phyloP scores from a whole-genome alignment of 1,140 invertebrate genomes.

The Magallana ariakensis region DNA sequence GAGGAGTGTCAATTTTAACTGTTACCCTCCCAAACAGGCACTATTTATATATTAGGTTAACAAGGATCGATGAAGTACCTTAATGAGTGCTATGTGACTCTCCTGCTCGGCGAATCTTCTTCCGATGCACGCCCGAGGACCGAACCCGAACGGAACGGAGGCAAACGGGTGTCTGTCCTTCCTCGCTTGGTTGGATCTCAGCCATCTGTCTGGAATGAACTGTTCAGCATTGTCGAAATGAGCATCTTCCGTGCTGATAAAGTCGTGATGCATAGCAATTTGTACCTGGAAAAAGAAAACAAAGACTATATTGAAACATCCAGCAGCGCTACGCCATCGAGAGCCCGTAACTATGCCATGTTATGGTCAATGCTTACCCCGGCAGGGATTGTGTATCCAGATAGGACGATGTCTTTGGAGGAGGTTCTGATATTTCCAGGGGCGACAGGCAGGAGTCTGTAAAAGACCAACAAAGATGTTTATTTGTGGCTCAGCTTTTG shows the following conservation, averaged over 20 bases:
- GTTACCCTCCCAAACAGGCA: no score
- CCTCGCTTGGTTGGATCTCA: constrained; percentile 78
- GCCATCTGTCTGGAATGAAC: constrained; percentile 71
- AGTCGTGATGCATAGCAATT: constrained; percentile 58
- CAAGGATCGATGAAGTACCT: constrained; percentile 81
- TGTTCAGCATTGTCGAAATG: constrained; percentile 56
- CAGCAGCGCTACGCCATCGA: no score
- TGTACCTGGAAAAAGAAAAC: constrained; percentile 78
- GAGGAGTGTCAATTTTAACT: no score
- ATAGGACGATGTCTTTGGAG: constrained; percentile 72
- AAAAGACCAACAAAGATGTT: not conserved
- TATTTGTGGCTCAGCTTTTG: no score
- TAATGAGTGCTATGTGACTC: constrained; percentile 88
- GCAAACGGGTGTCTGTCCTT: constrained; percentile 86
- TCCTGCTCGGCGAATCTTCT: constrained; percentile 93
- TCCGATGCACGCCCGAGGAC: constrained; percentile 92
- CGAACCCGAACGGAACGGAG: constrained; percentile 93
- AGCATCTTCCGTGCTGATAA: constrained; percentile 45
- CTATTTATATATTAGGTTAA: no score
- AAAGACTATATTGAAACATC: no score
- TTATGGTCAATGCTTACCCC: constrained; percentile 79
- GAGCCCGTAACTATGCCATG: no score
- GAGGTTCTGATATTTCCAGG: constrained; percentile 71
- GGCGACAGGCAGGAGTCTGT: constrained; percentile 70
- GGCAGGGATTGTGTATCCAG: constrained; percentile 81